Base-by-base conservation (phyloP, 2,113 vertebrate species). In the Anser cygnoides region DNA sequence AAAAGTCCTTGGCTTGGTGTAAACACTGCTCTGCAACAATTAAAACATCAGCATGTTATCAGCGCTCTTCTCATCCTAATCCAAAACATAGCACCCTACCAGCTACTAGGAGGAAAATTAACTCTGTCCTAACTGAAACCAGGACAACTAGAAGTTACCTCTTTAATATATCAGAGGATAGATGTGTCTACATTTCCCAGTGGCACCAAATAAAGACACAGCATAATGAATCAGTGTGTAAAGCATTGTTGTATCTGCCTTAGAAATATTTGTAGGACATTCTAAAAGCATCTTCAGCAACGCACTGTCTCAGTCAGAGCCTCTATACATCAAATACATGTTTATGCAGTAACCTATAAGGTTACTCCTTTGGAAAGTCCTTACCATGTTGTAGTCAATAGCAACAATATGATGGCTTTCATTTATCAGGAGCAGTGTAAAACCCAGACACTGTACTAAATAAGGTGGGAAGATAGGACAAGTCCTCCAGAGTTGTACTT, bases 261-360 rank as follows among this genome's bases (percentile, higher is more conserved):
- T 58, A 81, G 75, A 97, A 93, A n/a, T 72, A 94, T 92, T 92
- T 93, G 94, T 92, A 84, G 68, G 84, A 59, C 84, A 95, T 81
- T 87, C 74, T 94, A 78, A 96, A 95, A 95, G 59, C 80, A 73
- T 67, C 93, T 87, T 83, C 85, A 90, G 92, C 78, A 89, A 52
- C 54, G 87, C 72, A 50, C 19, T 37, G 21, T 54, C 68, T 25
- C 21, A 43, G 68, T 81, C 75, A 93, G 65, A 66, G n/a, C 31
- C 44, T 63, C 44, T 9, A 11, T 96, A 96, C 92, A 97, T 97
- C 90, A 95, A 85, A 75, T 33, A 37, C 62, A 55, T 88, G 61
- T 94, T 96, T 84, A 86, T 86, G 89, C 75, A 89, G 63, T 73
- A 88, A 84, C 43, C 50, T 17, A 5, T 44, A 89, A 94, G 80